phyloP scores from a whole-genome alignment of 2,888 invertebrate genomes.

The Panopea generosa region DNA sequence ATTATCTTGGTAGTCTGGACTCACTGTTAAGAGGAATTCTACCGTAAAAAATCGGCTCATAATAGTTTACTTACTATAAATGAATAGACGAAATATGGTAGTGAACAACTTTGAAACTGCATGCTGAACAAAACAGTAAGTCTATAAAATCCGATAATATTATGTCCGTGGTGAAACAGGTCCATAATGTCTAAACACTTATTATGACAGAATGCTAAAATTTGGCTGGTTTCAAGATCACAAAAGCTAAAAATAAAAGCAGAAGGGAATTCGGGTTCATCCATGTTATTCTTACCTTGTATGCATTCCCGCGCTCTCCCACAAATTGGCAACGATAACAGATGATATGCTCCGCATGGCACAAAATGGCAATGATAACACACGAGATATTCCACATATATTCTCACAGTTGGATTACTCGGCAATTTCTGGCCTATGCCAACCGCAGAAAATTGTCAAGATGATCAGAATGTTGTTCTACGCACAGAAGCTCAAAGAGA shows the following conservation, averaged over 20 bases:
- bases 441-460: too few species aligned
- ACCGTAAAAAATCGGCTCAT: not conserved
- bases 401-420: too few species aligned
- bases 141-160: conserved; percentile 1
- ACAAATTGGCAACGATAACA: conserved; percentile 1
- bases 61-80: conserved; percentile 1
- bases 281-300: conserved; percentile 3
- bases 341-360: conserved; percentile 2
- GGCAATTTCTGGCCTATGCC: too few species aligned
- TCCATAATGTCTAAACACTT: conserved; percentile 3
- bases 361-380: conserved; percentile 1
- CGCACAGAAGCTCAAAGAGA: too few species aligned
- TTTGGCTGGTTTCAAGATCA: conserved; percentile 2
- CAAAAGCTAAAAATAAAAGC: conserved; percentile 1
- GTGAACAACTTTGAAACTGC: conserved; percentile 3
- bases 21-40: not conserved
- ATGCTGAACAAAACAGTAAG: conserved; percentile 3
- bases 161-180: conserved; percentile 2
- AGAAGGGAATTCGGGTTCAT: conserved; percentile 3
- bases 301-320: not conserved
- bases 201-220: not conserved
- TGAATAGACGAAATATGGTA: conserved; percentile 1
- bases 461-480: too few species aligned
- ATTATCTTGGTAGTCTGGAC: not conserved
- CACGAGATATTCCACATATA: too few species aligned